A percentile compares a stretch with the other conserved stretches of the same genome.
Evolutionary conservation across 2,888 invertebrate species (phyloP).

Genomic region (Leucophora obtusa): DNA sequence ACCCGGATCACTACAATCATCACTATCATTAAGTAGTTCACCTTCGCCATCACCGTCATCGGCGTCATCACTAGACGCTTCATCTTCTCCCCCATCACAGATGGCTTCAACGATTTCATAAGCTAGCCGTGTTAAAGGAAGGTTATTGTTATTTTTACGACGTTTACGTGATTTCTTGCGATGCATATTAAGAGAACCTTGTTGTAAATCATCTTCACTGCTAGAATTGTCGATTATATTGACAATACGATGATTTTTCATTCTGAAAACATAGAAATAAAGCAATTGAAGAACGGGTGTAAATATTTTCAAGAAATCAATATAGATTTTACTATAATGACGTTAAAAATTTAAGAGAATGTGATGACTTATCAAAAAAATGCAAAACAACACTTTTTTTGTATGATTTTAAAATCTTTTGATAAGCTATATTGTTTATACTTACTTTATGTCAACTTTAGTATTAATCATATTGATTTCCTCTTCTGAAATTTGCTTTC

Average conservation of each 20-base stretch:
- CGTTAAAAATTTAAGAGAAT: no score
- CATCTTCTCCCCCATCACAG: constrained; percentile 81
- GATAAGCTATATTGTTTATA: not conserved
- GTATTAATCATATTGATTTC: constrained; percentile 68
- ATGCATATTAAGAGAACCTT: constrained; percentile 73
- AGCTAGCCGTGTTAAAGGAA: constrained; percentile 75
- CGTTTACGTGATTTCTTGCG: constrained; percentile 76
- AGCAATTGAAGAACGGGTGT: no score
- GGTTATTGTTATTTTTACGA: constrained; percentile 75
- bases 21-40: constrained; percentile 77
- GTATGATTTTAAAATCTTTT: not conserved
- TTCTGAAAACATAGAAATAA: constrained; percentile 43
- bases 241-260: constrained; percentile 76
- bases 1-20: constrained; percentile 78
- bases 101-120: constrained; percentile 82
- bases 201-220: constrained; percentile 75
- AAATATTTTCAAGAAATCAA: no score
- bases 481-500: constrained; percentile 69
- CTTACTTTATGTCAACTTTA: constrained; percentile 74
- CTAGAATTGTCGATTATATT: constrained; percentile 77
- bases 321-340: no score
- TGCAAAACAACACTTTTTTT: no score
- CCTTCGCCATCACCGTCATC: constrained; percentile 77
- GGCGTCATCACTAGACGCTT: constrained; percentile 80
- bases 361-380: no score